Conservation (phyloP, 2,797 vertebrate species). For the Hoplostethus mediterraneus region DNA sequence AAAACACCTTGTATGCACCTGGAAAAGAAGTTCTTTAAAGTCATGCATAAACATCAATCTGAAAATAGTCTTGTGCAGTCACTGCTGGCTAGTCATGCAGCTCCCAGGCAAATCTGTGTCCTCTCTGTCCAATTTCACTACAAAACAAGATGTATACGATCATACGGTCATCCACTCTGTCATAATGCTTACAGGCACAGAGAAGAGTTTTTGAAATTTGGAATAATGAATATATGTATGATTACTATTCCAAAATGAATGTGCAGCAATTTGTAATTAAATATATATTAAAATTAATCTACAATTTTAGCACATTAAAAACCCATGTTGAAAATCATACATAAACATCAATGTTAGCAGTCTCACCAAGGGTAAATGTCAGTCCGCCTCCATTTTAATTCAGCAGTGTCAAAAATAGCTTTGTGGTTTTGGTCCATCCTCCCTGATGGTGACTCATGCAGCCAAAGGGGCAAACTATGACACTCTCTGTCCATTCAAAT, state of each 20-base stretch:
- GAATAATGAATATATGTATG: neutral
- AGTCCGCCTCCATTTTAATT: neutral
- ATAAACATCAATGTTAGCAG: neutral
- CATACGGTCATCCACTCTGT: neutral
- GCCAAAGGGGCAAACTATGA: conserved; percentile 15
- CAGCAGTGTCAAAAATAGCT: conserved; percentile 16
- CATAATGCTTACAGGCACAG: neutral
- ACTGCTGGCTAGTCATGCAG: neutral
- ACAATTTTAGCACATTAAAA: neutral
- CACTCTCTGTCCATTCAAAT: conserved; percentile 32
- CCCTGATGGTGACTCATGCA: conserved; percentile 34
- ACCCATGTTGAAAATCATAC: no score
- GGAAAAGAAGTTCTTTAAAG: no score
- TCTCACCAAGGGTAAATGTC: conserved; percentile 5
- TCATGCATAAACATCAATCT: no score
- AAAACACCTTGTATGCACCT: no score
- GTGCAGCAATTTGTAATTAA: neutral
- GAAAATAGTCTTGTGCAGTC: no score
- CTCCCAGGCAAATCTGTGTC: neutral
- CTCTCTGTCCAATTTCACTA: neutral
- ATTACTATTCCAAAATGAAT: neutral
- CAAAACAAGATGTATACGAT: no score
- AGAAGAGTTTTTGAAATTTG: neutral
- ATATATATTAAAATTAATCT: neutral
- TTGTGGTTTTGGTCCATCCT: neutral